phyloP scores from a whole-genome alignment of 1,140 invertebrate genomes.

The Littorina saxatilis region DNA sequence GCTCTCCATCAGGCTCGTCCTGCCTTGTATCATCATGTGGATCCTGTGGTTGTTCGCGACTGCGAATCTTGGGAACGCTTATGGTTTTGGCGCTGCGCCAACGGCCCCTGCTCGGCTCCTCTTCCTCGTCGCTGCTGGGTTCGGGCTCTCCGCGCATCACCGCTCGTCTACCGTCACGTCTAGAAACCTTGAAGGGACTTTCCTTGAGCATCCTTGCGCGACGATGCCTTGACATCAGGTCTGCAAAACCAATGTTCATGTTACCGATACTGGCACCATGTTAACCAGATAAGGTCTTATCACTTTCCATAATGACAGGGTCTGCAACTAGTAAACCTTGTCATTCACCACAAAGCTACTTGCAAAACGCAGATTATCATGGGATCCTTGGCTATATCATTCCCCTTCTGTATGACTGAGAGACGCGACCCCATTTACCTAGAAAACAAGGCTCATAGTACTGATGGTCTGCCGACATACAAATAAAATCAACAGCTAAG shows the following conservation, averaged over 20 bases:
- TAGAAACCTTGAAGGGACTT: neutral
- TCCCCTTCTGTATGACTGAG: no score
- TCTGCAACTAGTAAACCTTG: no score
- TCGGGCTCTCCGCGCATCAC: neutral
- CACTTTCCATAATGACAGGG: neutral
- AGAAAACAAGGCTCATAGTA: no score
- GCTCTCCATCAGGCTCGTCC: neutral
- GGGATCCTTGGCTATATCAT: no score
- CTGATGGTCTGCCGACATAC: no score
- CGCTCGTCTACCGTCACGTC: neutral
- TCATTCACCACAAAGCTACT: no score
- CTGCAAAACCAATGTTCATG: neutral
- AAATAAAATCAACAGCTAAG: no score
- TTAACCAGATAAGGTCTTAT: neutral
- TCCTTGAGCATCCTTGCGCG: constrained; percentile 5
- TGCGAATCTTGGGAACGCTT: neutral
- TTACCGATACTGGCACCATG: neutral
- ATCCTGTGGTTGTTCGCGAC: no score
- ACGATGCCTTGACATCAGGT: neutral
- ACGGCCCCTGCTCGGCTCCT: neutral
- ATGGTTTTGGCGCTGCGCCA: constrained; percentile 1
- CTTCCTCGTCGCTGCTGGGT: constrained; percentile 21
- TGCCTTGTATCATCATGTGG: neutral
- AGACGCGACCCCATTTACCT: no score
- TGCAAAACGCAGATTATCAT: no score